A percentile compares a stretch with the other conserved stretches of the same genome.
phyloP scores from a whole-genome alignment of 2,888 invertebrate species.

The Drosophila paracracens region DNA sequence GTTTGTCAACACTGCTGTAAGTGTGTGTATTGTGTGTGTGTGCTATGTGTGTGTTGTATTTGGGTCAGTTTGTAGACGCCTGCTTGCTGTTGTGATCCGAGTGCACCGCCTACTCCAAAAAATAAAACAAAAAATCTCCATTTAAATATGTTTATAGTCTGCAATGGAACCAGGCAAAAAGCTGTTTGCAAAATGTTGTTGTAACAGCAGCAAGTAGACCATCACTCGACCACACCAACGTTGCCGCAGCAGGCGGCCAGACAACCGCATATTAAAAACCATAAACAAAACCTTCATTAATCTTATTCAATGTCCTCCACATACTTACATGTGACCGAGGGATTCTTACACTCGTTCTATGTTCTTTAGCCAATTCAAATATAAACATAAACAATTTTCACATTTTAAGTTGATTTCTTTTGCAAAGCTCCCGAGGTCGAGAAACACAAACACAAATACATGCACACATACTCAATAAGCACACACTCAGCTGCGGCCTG shows the following conservation, averaged over 20 bases:
- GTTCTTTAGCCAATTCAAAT: conserved; percentile 47
- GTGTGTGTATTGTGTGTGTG: conserved; percentile 11
- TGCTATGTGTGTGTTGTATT: conserved; percentile 12
- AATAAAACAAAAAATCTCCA: conserved; percentile 51
- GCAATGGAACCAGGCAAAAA: conserved; percentile 35
- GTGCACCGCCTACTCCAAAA: conserved; percentile 45
- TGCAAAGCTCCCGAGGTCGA: conserved; percentile 9
- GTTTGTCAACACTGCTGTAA: conserved; percentile 6
- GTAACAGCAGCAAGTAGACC: conserved; percentile 29
- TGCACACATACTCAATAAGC: background rate
- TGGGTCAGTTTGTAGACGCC: conserved; percentile 59
- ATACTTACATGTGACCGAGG: conserved; percentile 64
- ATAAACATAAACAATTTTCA: conserved; percentile 80
- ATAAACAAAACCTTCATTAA: conserved; percentile 76
- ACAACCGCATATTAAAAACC: conserved; percentile 50
- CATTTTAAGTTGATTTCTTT: conserved; percentile 74
- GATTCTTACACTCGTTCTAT: conserved; percentile 37
- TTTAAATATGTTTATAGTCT: conserved; percentile 69
- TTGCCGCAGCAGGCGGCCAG: conserved; percentile 68
- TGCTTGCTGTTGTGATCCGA: conserved; percentile 52
- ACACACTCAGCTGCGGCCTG: conserved; percentile 8
- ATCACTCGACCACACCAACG: conserved; percentile 39
- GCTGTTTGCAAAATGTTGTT: conserved; percentile 32
- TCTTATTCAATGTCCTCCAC: conserved; percentile 78
- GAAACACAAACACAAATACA: conserved; percentile 12